Base-by-base conservation (phyloP, 1,140 invertebrate species). In the Bemisia tabaci region DNA sequence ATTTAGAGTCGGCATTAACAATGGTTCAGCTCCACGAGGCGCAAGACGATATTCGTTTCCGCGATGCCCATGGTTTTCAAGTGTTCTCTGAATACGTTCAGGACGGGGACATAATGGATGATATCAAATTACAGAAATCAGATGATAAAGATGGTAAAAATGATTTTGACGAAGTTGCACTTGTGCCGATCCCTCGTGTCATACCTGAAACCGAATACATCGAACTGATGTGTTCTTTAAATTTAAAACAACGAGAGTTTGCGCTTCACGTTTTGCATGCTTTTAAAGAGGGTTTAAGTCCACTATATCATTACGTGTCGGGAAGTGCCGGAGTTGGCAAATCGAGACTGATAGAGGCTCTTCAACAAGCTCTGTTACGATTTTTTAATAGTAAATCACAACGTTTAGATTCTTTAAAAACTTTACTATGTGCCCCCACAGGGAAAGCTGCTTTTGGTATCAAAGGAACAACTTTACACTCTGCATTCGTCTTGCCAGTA, bases 391-490 rank as follows among this genome's bases (percentile, higher is more conserved):
- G 17, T 9, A 63, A 2, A 25, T 21, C 2, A 22, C n/a, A 48
- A 48, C 5, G 33, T 17, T 48, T 48, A 48, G 33, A 48, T 48
- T 9, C 33, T 17, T 17, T 48, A 9, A 48, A 48, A 48, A 48
- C 17, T 9, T 26, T 65, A 60, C 25, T 65, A 0, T 59, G 48
- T 25, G 39, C 39, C 25, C 64, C 58, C 12, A 65, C 64, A n/a
- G 64, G 64, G 1, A 60, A 59, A 60, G 58, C 64, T 22, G 64
- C 59, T 0, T 60, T 25, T 60, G 22, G 58, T 26, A 65, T 65
- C 59, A 65, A 22, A 65, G 64, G 58, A 0, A 1, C 59, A n/a
- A 65, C 64, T 12, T 22, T 65, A 26, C 58, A 65, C 27, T 22
- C 64, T 0, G 58, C 58, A 1, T 65, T 65, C 26, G 59, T 59